phyloP scores from a whole-genome alignment of 2,797 vertebrate genomes.

The Octomys mimax region DNA sequence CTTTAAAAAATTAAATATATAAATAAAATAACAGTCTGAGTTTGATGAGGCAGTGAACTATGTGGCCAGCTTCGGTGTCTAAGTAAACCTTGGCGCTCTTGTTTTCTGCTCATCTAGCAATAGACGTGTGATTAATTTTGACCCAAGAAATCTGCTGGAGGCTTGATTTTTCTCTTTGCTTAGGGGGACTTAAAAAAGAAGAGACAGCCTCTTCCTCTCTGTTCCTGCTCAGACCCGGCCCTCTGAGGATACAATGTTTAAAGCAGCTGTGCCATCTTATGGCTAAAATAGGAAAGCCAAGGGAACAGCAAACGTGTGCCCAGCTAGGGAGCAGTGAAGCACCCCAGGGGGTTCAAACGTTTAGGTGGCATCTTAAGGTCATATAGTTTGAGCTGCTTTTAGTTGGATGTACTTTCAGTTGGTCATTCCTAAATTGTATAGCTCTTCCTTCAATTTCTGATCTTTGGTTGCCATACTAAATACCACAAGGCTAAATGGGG shows the following conservation, averaged over 20 bases:
- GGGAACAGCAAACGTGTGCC: not conserved
- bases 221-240: not conserved
- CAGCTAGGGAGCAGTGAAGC: not conserved
- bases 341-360: not conserved
- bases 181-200: not conserved
- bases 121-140: not conserved
- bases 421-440: not conserved
- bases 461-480: slow-evolving; percentile 25
- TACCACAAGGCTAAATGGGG: not conserved
- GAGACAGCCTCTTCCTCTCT: not conserved
- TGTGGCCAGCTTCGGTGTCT: not conserved
- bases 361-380: not conserved
- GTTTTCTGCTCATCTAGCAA: not conserved
- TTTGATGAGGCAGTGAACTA: not conserved
- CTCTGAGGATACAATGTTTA: not conserved
- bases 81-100: not conserved
- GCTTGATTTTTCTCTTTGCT: slow-evolving; percentile 35
- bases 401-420: slow-evolving; percentile 19
- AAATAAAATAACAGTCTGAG: slow-evolving; percentile 52
- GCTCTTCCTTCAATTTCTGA: slow-evolving; percentile 25
- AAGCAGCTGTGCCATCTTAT: slow-evolving; percentile 67
- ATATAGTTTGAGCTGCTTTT: not conserved
- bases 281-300: not conserved
- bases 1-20: slow-evolving; percentile 19
- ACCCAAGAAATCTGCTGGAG: not conserved